Evolutionary conservation across 30 jellyfish, hydroid and myxozoan species (phyloP).

Genomic region (Turritopsis rubra): DNA sequence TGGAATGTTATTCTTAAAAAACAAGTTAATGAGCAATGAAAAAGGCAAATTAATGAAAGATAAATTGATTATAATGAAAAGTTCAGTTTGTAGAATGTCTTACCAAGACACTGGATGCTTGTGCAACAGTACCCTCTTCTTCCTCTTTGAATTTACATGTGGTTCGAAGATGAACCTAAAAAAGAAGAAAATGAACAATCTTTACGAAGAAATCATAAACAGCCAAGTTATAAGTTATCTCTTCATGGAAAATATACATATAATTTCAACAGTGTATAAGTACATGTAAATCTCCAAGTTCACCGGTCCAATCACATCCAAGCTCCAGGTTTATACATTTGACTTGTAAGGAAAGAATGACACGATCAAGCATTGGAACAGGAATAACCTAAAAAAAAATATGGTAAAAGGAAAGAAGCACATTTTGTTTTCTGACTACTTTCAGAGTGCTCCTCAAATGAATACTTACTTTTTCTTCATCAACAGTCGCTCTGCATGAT

Average conservation of each 20-base stretch:
- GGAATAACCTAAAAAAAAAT: not conserved
- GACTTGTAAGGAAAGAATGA: not conserved
- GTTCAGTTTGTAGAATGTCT: not conserved
- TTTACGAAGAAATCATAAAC: not conserved
- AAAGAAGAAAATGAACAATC: not conserved
- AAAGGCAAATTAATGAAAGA: not conserved
- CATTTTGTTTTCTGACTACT: too few relatives aligned
- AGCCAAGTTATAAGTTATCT: not conserved
- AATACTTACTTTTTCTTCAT: not conserved
- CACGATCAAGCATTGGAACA: conserved; percentile 11
- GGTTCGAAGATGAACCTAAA: not conserved
- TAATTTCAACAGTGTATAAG: not conserved
- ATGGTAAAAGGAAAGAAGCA: too few relatives aligned
- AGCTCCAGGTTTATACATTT: not conserved
- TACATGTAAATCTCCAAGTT: not conserved
- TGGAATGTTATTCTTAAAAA: not conserved
- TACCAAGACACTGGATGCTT: not conserved
- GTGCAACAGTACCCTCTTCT: not conserved
- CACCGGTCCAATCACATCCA: conserved; percentile 18
- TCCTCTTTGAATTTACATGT: not conserved
- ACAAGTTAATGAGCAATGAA: too few relatives aligned
- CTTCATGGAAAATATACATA: too few relatives aligned
- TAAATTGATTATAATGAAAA: too few relatives aligned
- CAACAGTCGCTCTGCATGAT: not conserved
- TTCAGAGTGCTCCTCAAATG: too few relatives aligned